These are phyloP conservation scores for Mystacornis crossleyi DNA, from an alignment of 2,113 vertebrate genomes.

Conservation along the genomic window DNA sequence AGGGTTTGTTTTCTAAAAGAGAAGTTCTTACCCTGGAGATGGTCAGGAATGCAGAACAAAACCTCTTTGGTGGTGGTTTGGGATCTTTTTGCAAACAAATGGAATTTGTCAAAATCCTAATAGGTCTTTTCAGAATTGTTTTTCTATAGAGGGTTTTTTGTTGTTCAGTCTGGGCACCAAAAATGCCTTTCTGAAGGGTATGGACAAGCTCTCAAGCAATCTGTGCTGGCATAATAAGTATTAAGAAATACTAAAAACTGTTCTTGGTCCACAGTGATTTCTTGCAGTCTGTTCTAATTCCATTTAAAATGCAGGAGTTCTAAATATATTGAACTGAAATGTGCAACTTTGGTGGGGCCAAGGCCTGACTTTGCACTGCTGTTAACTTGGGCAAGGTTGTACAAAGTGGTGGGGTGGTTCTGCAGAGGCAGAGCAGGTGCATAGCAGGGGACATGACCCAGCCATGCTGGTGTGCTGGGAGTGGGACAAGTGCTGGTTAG, in stretches of 20 bases:
- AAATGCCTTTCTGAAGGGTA: not conserved
- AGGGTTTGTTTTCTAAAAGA: not conserved
- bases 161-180: not conserved
- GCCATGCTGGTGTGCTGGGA: not conserved
- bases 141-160: not conserved
- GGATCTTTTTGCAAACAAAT: not conserved
- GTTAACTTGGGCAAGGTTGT: not conserved
- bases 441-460: accelerated
- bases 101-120: not conserved
- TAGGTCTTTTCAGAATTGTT: not conserved
- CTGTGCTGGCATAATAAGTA: not conserved
- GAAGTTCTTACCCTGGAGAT: not conserved
- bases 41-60: not conserved
- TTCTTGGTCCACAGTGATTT: not conserved
- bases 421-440: not conserved
- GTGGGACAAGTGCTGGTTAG: not conserved
- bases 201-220: not conserved
- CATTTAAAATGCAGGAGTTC: not conserved
- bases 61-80: not conserved
- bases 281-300: not conserved
- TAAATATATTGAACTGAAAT: not conserved
- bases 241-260: not conserved
- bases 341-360: not conserved
- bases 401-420: accelerated
- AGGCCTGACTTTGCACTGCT: not conserved